Percentiles rank a stretch among this genome's conserved stretches.
phyloP scores from a whole-genome alignment of 2,113 vertebrate species.

The Solenodon paradoxus region DNA sequence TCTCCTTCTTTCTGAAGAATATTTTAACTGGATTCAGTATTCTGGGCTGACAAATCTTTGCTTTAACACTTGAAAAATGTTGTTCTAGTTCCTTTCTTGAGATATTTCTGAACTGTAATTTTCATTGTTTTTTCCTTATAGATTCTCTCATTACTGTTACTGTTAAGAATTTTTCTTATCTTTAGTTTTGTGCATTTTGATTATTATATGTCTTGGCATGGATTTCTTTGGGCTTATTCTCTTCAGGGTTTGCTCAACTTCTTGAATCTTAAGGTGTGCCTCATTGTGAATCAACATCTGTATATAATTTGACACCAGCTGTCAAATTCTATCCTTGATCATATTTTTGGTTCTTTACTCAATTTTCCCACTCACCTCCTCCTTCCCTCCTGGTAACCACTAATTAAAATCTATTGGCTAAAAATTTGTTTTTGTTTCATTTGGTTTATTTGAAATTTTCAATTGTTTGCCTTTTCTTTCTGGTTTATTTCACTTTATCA shows the following conservation, averaged over 20 bases:
- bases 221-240: neutral
- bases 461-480: too few species aligned
- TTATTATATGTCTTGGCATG: neutral
- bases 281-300: too few species aligned
- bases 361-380: too few species aligned
- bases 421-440: too few species aligned
- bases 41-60: neutral
- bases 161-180: neutral
- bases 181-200: neutral
- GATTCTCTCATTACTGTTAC: neutral
- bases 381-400: too few species aligned
- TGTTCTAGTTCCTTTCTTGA: neutral
- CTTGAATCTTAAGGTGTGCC: too few species aligned
- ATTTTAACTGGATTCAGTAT: neutral
- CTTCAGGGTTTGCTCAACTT: neutral
- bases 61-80: neutral
- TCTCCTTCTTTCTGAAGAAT: neutral
- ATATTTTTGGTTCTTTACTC: too few species aligned
- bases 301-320: too few species aligned
- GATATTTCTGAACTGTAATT: neutral
- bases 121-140: neutral
- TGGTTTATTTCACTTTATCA: too few species aligned
- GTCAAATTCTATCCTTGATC: too few species aligned
- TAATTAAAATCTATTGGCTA: too few species aligned
- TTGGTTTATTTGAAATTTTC: too few species aligned